Conservation (phyloP, 2,888 invertebrate species). For the Brassicogethes aeneus region DNA sequence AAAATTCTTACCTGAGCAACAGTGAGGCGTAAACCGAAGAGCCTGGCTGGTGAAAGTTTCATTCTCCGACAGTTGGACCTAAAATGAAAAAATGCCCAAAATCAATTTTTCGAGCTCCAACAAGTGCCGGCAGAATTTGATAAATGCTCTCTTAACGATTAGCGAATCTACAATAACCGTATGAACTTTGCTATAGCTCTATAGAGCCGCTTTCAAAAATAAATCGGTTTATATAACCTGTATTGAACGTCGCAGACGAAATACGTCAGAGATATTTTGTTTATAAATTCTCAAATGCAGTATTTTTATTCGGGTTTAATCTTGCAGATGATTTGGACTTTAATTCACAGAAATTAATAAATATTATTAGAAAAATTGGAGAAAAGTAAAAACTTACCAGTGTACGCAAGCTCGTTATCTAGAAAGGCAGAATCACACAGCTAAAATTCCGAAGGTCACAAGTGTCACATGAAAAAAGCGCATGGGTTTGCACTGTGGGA, state of each 20-base stretch:
- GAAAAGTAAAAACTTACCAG: constrained; percentile 2
- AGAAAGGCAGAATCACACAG: background rate
- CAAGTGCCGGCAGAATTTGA: too few relatives aligned
- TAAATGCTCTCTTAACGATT: too few relatives aligned
- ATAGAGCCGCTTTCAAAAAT: background rate
- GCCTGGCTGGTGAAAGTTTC: constrained; percentile 21
- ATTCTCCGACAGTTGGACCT: constrained; percentile 17
- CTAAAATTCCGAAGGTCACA: too few relatives aligned
- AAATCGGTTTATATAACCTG: background rate
- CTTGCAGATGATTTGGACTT: too few relatives aligned
- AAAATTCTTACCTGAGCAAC: constrained; percentile 18
- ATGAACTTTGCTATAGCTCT: too few relatives aligned
- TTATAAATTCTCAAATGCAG: background rate
- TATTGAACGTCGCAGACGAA: background rate
- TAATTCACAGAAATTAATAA: too few relatives aligned
- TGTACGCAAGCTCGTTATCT: background rate
- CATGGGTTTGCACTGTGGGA: too few relatives aligned
- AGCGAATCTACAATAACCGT: too few relatives aligned
- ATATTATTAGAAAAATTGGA: background rate
- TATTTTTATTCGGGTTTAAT: too few relatives aligned
- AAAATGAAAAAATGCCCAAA: constrained; percentile 7
- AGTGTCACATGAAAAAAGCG: too few relatives aligned
- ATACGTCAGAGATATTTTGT: background rate
- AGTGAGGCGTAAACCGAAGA: constrained; percentile 19
- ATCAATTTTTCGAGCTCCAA: background rate